A percentile compares a stretch with the other conserved stretches of the same genome.
Conservation (phyloP, 2,888 invertebrate species). For the Dicroscelio sp. region DNA sequence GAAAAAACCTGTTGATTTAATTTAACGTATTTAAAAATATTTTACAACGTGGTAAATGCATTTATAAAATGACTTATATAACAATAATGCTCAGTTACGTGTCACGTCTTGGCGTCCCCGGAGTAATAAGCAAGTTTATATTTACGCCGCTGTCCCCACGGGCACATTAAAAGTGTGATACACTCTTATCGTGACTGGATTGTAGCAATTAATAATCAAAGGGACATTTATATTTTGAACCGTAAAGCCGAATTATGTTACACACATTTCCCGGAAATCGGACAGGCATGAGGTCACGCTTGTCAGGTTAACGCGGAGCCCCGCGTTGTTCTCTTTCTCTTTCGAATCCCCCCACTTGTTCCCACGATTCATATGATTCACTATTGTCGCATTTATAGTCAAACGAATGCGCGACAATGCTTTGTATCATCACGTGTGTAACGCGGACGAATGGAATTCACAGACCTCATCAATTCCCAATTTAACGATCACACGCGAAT, state of each 20-base stretch:
- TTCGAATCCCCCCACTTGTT: constrained; percentile 60
- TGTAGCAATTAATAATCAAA: constrained; percentile 1
- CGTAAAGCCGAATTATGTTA: constrained; percentile 53
- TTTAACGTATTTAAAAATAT: no score
- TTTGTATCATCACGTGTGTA: constrained; percentile 62
- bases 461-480: constrained; percentile 62
- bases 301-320: constrained; percentile 45
- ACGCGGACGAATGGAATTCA: constrained; percentile 48
- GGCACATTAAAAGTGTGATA: not conserved
- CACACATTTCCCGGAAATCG: constrained; percentile 76
- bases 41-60: no score
- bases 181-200: not conserved
- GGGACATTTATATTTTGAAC: constrained; percentile 11
- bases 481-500: constrained; percentile 53
- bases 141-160: no score
- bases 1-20: no score
- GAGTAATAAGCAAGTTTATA: no score
- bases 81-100: no score
- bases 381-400: constrained; percentile 65
- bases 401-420: constrained; percentile 62
- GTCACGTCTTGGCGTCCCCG: no score
- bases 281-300: constrained; percentile 73
- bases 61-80: no score
- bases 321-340: constrained; percentile 62
- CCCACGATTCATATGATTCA: constrained; percentile 79